Base-by-base conservation (phyloP, 2,113 vertebrate genomes). In the Halcyon malimbica region DNA sequence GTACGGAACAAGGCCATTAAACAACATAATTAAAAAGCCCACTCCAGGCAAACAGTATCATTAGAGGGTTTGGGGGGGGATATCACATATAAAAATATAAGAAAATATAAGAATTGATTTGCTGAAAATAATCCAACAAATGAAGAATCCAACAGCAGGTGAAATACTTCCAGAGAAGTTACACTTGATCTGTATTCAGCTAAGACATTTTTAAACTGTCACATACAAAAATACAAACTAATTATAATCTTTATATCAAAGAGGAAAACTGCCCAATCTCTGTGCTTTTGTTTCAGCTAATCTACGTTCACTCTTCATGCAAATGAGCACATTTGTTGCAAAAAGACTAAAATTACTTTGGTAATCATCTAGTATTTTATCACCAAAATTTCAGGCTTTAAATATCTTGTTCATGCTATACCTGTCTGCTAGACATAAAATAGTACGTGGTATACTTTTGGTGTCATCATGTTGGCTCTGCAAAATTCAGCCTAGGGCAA, bases 241-340 rank as follows among this genome's bases (percentile, higher is more conserved):
- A 97, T 96, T 92, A 92, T 64, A 90, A 91, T 90, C 90, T 93
- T 77, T 88, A 33, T 83, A 86, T 81, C 59, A 56, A 93, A 92
- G 59, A 88, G 68, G 68, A 90, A 96, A 86, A 83, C 90, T 95
- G 92, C 64, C 59, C 90, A 94, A 74, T 91, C 63, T 90, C 83
- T 83, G 50, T 44, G 75, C 73, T 93, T 96, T 96, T 96, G 90
- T 92, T 94, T 89, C 51, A 96, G 84, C 85, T 96, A 81, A 97
- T 96, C 87, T 92, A 63, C 0, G 79, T 92, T 95, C 90, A 95
- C 80, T 97, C 51, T 84, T 93, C 90, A 96, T 92, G 93, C 68
- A 96, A 96, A 97, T 94, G 79, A 95, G 68, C 20, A 63, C 56
- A 93, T 91, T 96, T 88, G 44, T 87, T 86, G 84, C 59, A 94